Conservation (phyloP, 2,888 invertebrate species). For the Octonoba sinensis region DNA sequence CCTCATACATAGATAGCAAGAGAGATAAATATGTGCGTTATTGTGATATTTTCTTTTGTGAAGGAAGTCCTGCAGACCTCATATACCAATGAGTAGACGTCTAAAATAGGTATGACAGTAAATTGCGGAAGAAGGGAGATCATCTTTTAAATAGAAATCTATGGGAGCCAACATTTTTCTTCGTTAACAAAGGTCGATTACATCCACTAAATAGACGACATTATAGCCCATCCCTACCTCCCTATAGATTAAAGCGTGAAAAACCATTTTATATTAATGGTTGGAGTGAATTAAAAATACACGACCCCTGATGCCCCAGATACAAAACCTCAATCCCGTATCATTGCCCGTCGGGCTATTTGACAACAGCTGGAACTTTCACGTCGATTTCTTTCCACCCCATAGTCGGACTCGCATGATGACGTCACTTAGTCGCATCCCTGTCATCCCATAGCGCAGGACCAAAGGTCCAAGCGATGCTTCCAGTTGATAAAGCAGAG, state of each 20-base stretch:
- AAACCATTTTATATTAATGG: conserved; percentile 58
- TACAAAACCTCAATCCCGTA: conserved; percentile 52
- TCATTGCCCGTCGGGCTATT: conserved; percentile 25
- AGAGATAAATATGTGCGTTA: too few species aligned
- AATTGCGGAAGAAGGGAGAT: not conserved
- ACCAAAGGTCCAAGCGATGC: conserved; percentile 51
- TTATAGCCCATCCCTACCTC: not conserved
- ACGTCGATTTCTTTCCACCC: conserved; percentile 33
- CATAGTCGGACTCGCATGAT: conserved; percentile 10
- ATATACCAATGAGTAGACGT: too few species aligned
- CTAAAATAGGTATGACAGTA: too few species aligned
- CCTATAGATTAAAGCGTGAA: conserved; percentile 37
- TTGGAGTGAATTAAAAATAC: conserved; percentile 49
- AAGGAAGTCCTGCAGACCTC: too few species aligned
- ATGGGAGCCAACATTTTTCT: not conserved
- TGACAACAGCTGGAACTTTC: conserved; percentile 54
- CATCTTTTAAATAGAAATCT: not conserved
- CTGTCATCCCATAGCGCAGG: conserved; percentile 41
- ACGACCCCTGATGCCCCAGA: conserved; percentile 13
- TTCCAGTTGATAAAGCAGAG: conserved; percentile 60
- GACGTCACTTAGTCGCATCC: conserved; percentile 47
- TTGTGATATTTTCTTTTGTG: too few species aligned
- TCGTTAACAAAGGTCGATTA: conserved; percentile 53
- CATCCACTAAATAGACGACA: conserved; percentile 27
- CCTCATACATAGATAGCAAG: too few species aligned